These are phyloP conservation scores for Saimiri boliviensis DNA, from an alignment of 2,113 vertebrate genomes.

Conservation along the genomic window DNA sequence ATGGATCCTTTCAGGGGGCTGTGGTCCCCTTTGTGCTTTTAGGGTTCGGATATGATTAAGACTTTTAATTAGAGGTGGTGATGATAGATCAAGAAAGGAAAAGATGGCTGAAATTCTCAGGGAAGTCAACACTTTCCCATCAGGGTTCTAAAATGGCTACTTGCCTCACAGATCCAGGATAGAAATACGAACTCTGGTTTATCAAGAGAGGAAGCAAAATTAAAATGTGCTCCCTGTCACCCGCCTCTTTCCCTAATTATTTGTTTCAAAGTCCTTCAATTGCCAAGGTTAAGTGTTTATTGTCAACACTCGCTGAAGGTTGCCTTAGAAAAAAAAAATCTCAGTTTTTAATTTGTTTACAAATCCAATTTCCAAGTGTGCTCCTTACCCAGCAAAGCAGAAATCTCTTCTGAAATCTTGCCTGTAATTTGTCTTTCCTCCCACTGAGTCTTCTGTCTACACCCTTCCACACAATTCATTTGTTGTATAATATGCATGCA, in stretches of 20 bases:
- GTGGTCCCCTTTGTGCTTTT: constrained; percentile 68
- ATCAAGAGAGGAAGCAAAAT: constrained; percentile 62
- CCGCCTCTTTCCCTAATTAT: constrained; percentile 51
- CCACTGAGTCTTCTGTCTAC: constrained; percentile 66
- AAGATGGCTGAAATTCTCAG: constrained; percentile 55
- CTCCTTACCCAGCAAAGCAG: constrained; percentile 49
- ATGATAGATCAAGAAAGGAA: constrained; percentile 72
- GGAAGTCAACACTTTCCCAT: constrained; percentile 69
- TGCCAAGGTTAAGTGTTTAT: constrained; percentile 58
- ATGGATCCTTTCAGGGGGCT: constrained; percentile 73
- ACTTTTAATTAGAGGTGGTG: constrained; percentile 81
- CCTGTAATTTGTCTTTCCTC: constrained; percentile 64
- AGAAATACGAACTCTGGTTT: constrained; percentile 47
- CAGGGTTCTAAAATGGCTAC: constrained; percentile 70
- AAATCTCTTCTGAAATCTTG: constrained; percentile 59
- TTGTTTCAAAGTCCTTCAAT: constrained; percentile 51
- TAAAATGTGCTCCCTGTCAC: constrained; percentile 53
- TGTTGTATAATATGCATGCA: constrained; percentile 67
- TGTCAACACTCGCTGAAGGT: constrained; percentile 55
- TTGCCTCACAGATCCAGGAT: constrained; percentile 47
- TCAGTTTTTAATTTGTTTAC: constrained; percentile 69
- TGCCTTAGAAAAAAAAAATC: constrained; percentile 56
- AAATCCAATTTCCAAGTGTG: constrained; percentile 67
- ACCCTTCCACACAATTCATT: constrained; percentile 54
- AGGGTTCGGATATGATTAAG: constrained; percentile 67